Evolutionary conservation across 30 jellyfish, hydroid and myxozoan species (phyloP).

Genomic region (Haliclystus octoradiatus): DNA sequence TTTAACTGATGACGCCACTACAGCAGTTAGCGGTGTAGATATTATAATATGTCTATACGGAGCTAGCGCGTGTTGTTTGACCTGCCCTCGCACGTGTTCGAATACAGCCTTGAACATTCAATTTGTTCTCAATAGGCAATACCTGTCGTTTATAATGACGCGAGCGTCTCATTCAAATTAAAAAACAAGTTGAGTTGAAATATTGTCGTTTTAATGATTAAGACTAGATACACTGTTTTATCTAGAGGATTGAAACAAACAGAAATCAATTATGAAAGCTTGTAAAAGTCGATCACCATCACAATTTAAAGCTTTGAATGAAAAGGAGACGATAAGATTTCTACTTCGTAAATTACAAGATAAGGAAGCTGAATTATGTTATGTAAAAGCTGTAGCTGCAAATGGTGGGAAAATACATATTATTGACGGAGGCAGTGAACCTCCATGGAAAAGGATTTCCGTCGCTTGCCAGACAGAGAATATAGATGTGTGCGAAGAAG

Average conservation of each 20-base stretch:
- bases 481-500: background rate
- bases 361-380: conserved; percentile 51
- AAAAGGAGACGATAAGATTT: conserved; percentile 45
- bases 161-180: background rate
- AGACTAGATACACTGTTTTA: no score
- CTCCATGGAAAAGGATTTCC: background rate
- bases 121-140: background rate
- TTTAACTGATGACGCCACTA: no score
- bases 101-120: no score
- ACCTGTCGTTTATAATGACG: background rate
- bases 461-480: background rate
- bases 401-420: background rate
- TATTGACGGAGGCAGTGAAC: background rate
- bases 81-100: no score
- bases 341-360: conserved; percentile 50
- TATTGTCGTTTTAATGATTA: no score
- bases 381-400: background rate
- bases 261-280: no score
- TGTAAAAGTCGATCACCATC: background rate
- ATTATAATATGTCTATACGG: no score
- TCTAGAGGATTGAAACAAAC: no score
- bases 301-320: background rate
- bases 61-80: no score
- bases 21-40: no score
- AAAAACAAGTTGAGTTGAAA: background rate